Evolutionary conservation across 2,113 vertebrate genomes (phyloP).

Genomic region (Mormoops blainvillei): DNA sequence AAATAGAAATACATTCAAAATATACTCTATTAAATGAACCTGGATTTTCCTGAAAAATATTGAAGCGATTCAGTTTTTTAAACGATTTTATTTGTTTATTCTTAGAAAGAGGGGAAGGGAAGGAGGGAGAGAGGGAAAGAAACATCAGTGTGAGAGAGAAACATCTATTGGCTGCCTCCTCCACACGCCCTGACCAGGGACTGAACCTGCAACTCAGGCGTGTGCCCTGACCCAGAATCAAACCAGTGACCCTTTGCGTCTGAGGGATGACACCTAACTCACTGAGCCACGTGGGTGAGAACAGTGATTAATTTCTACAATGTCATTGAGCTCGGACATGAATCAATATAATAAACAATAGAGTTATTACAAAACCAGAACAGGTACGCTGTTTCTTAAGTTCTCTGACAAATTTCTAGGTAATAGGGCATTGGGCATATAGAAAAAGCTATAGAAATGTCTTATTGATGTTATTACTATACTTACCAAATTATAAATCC

Average conservation of each 20-base stretch:
- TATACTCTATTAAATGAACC: not conserved
- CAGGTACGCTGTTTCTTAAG: not conserved
- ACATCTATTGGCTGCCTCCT: no score
- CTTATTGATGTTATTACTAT: not conserved
- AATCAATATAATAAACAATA: slow-evolving; percentile 4
- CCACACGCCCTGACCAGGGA: no score
- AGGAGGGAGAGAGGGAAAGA: no score
- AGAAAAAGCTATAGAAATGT: not conserved
- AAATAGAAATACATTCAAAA: not conserved
- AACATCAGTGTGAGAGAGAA: no score
- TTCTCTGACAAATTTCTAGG: not conserved
- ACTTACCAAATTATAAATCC: slow-evolving; percentile 6
- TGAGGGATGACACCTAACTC: no score
- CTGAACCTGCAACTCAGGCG: no score
- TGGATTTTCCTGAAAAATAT: slow-evolving; percentile 6
- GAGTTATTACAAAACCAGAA: not conserved
- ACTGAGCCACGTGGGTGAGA: no score
- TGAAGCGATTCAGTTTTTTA: slow-evolving; percentile 2
- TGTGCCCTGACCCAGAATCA: no score
- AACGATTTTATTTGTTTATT: no score
- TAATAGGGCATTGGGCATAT: not conserved
- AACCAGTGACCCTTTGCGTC: no score
- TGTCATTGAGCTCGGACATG: not conserved
- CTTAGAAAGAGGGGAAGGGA: no score
- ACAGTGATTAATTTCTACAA: slow-evolving; percentile 15